A percentile compares a stretch with the other conserved stretches of the same genome.
phyloP scores from a whole-genome alignment of 2,888 invertebrate genomes.

The Elegia similella region DNA sequence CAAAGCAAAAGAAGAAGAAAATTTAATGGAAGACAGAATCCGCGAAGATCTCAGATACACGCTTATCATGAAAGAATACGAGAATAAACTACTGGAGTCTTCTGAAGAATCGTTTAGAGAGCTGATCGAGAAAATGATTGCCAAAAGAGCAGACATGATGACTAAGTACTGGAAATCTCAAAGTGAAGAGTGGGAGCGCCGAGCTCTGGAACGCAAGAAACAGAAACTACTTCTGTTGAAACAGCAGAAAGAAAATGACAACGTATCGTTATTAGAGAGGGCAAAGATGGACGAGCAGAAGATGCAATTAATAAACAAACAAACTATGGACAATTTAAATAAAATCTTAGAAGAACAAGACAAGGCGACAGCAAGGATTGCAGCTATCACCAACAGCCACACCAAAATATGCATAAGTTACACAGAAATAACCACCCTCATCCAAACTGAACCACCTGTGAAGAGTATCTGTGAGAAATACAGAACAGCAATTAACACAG shows the following conservation, averaged over 20 bases:
- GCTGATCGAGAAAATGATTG: conserved; percentile 60
- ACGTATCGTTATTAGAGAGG: conserved; percentile 59
- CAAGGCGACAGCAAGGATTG: conserved; percentile 67
- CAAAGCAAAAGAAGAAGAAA: conserved; percentile 39
- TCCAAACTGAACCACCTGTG: conserved; percentile 63
- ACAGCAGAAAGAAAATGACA: conserved; percentile 76
- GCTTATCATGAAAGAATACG: conserved; percentile 58
- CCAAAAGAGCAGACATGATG: conserved; percentile 55
- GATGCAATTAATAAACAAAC: conserved; percentile 62
- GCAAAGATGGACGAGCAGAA: conserved; percentile 77
- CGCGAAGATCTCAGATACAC: conserved; percentile 58
- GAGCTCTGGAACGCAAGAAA: conserved; percentile 65
- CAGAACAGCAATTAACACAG: conserved; percentile 55
- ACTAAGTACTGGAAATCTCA: conserved; percentile 55
- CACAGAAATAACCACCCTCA: conserved; percentile 75
- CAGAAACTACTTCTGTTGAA: conserved; percentile 64
- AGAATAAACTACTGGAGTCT: conserved; percentile 51
- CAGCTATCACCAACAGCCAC: conserved; percentile 81
- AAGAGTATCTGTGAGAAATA: conserved; percentile 69
- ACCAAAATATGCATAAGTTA: conserved; percentile 79
- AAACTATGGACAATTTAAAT: conserved; percentile 73
- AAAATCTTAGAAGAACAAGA: conserved; percentile 76
- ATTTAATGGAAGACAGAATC: conserved; percentile 56
- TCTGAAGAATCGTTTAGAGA: conserved; percentile 54
- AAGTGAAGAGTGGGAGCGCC: conserved; percentile 57